These are phyloP conservation scores for Connochaetes taurinus DNA, from an alignment of 2,113 vertebrate genomes.

Conservation along the genomic window DNA sequence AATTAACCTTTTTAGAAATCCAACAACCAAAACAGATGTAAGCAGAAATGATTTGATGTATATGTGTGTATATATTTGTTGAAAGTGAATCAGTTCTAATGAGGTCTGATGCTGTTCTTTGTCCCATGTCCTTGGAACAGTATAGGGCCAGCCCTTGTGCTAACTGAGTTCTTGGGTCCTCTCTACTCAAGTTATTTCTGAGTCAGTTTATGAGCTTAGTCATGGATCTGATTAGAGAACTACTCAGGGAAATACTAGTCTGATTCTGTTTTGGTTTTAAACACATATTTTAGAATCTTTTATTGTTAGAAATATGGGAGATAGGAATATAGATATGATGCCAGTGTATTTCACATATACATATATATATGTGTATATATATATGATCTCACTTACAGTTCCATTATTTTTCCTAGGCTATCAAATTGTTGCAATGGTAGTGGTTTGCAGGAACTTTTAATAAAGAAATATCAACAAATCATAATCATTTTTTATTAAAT, in stretches of 20 bases:
- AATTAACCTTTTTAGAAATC: background rate
- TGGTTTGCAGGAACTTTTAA: background rate
- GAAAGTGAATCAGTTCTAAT: background rate
- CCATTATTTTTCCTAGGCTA: background rate
- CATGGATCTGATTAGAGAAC: background rate
- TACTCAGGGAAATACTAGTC: background rate
- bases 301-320: background rate
- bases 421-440: background rate
- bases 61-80: background rate
- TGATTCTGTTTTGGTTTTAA: background rate
- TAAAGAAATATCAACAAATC: background rate
- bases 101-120: background rate
- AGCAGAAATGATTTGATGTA: background rate
- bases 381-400: background rate
- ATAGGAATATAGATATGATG: background rate
- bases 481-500: background rate
- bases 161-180: background rate
- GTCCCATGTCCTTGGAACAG: background rate
- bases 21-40: background rate
- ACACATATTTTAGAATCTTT: background rate
- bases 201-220: background rate
- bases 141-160: background rate
- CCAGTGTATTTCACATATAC: background rate
- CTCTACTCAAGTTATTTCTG: background rate
- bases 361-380: rapidly evolving